phyloP scores from a whole-genome alignment of 2,888 invertebrate species.

The Ormyrus thymus region DNA sequence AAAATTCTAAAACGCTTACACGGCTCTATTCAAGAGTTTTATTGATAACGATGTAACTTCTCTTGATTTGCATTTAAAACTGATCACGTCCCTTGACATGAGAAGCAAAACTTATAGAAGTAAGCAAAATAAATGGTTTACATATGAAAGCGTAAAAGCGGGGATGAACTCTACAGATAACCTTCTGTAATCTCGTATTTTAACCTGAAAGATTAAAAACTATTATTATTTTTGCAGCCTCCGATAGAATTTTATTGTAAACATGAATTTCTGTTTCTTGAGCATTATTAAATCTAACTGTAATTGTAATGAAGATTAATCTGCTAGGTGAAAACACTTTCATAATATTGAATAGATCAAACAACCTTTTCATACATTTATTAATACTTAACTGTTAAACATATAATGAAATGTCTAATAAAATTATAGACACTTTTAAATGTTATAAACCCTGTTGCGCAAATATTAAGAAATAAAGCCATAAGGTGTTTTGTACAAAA shows the following conservation, averaged over 20 bases:
- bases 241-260: not conserved
- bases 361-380: not conserved
- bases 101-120: not conserved
- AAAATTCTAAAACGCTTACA: not conserved
- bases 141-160: not conserved
- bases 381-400: not conserved
- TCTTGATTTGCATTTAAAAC: not conserved
- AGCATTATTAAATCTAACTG: not conserved
- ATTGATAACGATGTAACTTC: constrained; percentile 1
- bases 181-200: constrained; percentile 12
- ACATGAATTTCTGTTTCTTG: constrained; percentile 1
- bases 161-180: constrained; percentile 36
- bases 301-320: constrained; percentile 5
- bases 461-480: no score
- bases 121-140: not conserved
- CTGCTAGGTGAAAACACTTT: not conserved
- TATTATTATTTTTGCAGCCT: not conserved
- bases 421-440: no score
- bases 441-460: no score
- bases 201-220: not conserved
- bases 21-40: not conserved
- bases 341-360: no score
- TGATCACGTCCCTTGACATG: not conserved
- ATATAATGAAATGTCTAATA: not conserved
- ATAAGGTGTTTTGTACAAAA: no score